Percentiles rank a stretch among this genome's conserved stretches.
Evolutionary conservation across 2,113 vertebrate genomes (phyloP).

Genomic region (Pholis gunnellus): DNA sequence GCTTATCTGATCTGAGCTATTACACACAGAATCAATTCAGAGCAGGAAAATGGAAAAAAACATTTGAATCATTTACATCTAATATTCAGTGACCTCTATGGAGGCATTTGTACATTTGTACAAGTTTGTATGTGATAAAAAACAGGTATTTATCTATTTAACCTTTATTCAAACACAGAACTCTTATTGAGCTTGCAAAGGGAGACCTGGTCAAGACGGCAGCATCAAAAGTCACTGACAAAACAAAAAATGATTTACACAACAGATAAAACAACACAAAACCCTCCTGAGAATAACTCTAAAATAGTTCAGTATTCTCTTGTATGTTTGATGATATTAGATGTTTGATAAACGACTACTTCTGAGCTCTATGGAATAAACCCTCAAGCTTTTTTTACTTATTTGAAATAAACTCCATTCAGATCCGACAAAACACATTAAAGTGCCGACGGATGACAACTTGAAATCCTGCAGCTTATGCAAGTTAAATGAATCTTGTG

Average conservation of each 20-base stretch:
- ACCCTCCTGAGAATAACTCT: background rate
- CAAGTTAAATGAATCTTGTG: background rate
- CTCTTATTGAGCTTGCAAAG: background rate
- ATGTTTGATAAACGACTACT: background rate
- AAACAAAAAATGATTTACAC: background rate
- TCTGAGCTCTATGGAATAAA: background rate
- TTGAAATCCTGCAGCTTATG: background rate
- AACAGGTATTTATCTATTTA: background rate
- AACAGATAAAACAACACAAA: background rate
- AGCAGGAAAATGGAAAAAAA: background rate
- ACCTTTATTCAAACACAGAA: background rate
- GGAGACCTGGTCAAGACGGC: background rate
- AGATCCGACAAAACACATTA: background rate
- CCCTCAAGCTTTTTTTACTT: background rate
- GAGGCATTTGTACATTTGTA: background rate
- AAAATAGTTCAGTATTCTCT: background rate
- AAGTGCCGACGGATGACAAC: background rate
- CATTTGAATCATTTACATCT: background rate
- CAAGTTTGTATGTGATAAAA: background rate
- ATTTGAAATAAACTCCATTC: background rate
- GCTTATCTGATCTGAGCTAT: background rate
- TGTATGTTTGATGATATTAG: background rate
- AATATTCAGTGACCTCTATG: background rate
- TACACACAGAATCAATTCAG: slow-evolving; percentile 3
- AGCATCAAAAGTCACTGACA: background rate